Evolutionary conservation across 2,888 invertebrate genomes (phyloP).

Genomic region (Acleris literana): DNA sequence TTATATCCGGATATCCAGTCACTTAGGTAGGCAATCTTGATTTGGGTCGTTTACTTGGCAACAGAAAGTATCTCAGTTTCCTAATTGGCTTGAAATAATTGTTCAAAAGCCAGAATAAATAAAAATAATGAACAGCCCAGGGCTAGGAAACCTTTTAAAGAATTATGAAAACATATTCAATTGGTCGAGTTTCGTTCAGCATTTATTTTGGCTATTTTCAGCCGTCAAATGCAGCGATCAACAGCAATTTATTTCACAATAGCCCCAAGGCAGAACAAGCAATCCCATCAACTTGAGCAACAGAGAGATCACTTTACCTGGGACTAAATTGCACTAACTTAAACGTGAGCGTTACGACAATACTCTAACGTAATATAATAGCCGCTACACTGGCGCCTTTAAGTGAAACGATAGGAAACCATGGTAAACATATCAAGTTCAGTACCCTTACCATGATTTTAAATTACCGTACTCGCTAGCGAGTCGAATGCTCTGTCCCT

Average conservation of each 20-base stretch:
- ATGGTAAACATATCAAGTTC: slow-evolving; percentile 8
- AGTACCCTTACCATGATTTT: too few relatives aligned
- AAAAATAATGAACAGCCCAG: too few relatives aligned
- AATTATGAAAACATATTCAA: neutral
- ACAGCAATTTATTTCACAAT: slow-evolving; percentile 28
- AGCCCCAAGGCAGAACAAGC: slow-evolving; percentile 28
- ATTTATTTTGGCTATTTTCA: slow-evolving; percentile 22
- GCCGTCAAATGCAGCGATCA: slow-evolving; percentile 24
- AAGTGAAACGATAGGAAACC: slow-evolving; percentile 27
- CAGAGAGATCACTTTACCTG: slow-evolving; percentile 19
- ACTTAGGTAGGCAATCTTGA: too few relatives aligned
- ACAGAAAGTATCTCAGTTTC: too few relatives aligned
- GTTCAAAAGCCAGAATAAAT: too few relatives aligned
- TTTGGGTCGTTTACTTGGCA: too few relatives aligned
- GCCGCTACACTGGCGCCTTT: slow-evolving; percentile 12
- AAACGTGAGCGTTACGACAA: neutral
- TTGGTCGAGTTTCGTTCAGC: neutral
- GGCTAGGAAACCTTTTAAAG: too few relatives aligned
- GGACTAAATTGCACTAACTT: slow-evolving; percentile 7
- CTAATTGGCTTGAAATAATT: too few relatives aligned
- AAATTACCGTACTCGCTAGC: too few relatives aligned
- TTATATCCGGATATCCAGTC: too few relatives aligned
- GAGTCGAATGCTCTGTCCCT: too few relatives aligned
- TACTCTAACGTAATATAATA: slow-evolving; percentile 4
- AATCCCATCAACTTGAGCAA: slow-evolving; percentile 14